Evolutionary conservation across 1,140 invertebrate species (phyloP).

Genomic region (Plutomurus gul): DNA sequence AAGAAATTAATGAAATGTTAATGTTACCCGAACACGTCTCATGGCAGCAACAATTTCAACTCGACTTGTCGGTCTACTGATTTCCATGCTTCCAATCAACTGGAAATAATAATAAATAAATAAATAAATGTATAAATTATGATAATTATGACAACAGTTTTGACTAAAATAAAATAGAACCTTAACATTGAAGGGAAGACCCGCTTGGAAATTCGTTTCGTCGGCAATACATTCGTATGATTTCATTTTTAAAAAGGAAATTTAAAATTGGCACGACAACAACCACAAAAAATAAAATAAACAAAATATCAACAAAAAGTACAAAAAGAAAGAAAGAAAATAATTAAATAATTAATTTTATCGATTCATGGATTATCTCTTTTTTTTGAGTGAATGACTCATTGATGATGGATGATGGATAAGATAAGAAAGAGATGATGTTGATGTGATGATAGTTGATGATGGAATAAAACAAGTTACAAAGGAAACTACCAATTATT

Average conservation of each 20-base stretch:
- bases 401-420: not conserved
- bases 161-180: no score
- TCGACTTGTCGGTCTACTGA: constrained; percentile 89
- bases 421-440: no score
- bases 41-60: constrained; percentile 98
- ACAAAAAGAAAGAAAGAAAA: no score
- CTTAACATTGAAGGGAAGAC: constrained; percentile 96
- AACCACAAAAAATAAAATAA: no score
- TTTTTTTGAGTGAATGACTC: no score
- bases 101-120: constrained; percentile 61
- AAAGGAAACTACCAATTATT: no score
- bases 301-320: no score
- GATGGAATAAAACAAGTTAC: not conserved
- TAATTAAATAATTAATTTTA: no score
- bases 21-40: constrained; percentile 78
- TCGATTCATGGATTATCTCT: no score
- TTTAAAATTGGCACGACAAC: no score
- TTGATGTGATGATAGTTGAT: not conserved
- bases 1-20: not conserved
- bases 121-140: not conserved
- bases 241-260: no score
- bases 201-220: constrained; percentile 75
- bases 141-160: not conserved
- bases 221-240: not conserved
- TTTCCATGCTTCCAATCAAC: constrained; percentile 97